Base-by-base conservation (phyloP, 2,888 invertebrate genomes). In the Melitaea athalia region DNA sequence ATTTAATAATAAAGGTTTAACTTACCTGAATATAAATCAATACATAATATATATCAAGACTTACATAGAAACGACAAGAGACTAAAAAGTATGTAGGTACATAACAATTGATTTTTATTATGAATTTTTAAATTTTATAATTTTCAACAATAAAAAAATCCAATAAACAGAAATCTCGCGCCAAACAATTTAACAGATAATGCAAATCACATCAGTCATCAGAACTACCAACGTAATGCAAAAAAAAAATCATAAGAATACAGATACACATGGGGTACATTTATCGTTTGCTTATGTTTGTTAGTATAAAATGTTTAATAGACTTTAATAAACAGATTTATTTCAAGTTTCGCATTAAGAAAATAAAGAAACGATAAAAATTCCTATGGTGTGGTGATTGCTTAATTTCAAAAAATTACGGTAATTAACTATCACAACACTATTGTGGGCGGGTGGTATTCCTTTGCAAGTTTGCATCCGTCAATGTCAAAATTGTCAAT, bases 401-500 rank as follows among this genome's bases (percentile, higher is more conserved):
- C 24, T 24, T 5, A 52, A 52, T 52, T n/a, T n/a, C 52, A 24
- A 52, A 11, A 55, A 31, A 7, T 5, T 24, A 12, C 31, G 7
- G 14, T 31, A 53, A 50, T 52, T 50, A 43, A 6, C 43, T 11
- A 31, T 59, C 10, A 53, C 69, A 62, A 50, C 69, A 65, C 65
- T 65, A 45, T 17, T 65, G 65, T 63, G 62, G 69, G 69, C 66
- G 69, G 59, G 61, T 59, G 47, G 66, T 63, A 45, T 59, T 67
- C 53, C 61, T 43, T 63, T 63, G n/a, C n/a, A n/a, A n/a, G n/a
- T n/a, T n/a, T n/a, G 14, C 52, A 62, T 69, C 60, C 52, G 65
- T 68, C 69, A 68, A 53, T 70, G 72, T 73, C 73, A 71, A 68
- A 68, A 68, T 49, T 70, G 72, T 73, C 73, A 71, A 68, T 72